These are phyloP conservation scores for Catharus ustulatus DNA, from an alignment of 2,797 vertebrate species.

Conservation along the genomic window DNA sequence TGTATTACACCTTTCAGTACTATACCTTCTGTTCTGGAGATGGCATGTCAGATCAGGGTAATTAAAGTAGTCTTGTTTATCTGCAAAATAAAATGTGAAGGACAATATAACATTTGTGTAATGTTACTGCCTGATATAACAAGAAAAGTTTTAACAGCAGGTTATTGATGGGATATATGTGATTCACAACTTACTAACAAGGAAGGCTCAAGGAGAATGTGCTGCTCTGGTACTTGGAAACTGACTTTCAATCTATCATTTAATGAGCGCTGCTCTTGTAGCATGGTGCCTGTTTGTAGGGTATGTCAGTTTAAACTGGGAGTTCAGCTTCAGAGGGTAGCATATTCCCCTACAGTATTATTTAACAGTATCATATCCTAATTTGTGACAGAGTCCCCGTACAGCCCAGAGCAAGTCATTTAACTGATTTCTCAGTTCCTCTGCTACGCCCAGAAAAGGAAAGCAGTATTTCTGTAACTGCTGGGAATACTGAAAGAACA, in stretches of 20 bases:
- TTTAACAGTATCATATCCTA: background rate
- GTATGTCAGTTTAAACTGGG: background rate
- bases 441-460: background rate
- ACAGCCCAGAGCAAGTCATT: background rate
- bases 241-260: background rate
- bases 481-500: background rate
- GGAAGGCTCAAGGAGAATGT: background rate
- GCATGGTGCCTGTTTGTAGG: background rate
- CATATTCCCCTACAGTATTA: background rate
- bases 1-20: background rate
- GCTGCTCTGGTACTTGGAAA: background rate
- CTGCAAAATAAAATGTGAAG: constrained; percentile 34
- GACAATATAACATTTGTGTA: background rate
- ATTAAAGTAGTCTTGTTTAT: constrained; percentile 29
- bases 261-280: background rate
- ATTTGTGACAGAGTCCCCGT: background rate
- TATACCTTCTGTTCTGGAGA: background rate
- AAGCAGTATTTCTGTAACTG: background rate
- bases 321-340: background rate
- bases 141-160: background rate
- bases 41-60: background rate
- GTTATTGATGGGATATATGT: background rate
- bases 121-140: background rate
- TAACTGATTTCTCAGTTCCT: background rate
- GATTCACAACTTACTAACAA: background rate